Conservation (phyloP, 2,888 invertebrate genomes). For the Drosophila colorata region DNA sequence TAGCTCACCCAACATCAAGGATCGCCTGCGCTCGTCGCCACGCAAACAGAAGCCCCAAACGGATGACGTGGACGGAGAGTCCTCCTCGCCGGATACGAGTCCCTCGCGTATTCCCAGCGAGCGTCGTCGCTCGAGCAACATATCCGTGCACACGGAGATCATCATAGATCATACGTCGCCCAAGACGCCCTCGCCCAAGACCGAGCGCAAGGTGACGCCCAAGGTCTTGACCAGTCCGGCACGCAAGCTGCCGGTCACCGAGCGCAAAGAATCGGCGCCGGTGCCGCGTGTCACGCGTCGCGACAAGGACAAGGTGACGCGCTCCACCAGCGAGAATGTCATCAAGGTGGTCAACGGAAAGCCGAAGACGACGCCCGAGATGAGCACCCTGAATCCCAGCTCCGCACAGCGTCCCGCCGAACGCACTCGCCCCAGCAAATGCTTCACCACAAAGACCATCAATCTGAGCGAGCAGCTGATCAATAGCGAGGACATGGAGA, state of each 20-base stretch:
- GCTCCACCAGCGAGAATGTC: conserved; percentile 87
- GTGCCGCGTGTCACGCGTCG: conserved; percentile 85
- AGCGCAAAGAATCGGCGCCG: conserved; percentile 85
- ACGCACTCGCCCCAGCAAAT: conserved; percentile 83
- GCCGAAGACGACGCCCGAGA: conserved; percentile 66
- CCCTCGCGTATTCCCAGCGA: conserved; percentile 72
- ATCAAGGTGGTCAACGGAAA: conserved; percentile 85
- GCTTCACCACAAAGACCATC: conserved; percentile 87
- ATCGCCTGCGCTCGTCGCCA: conserved; percentile 77
- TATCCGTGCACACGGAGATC: conserved; percentile 82
- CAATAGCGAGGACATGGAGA: conserved; percentile 87
- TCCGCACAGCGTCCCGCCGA: conserved; percentile 49
- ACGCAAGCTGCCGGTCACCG: conserved; percentile 83
- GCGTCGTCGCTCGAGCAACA: conserved; percentile 82
- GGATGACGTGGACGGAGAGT: conserved; percentile 70
- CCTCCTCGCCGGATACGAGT: conserved; percentile 77
- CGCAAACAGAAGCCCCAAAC: conserved; percentile 67
- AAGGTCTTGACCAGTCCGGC: conserved; percentile 44
- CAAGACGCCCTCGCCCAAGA: conserved; percentile 65
- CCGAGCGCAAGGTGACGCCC: conserved; percentile 33
- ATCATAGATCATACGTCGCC: conserved; percentile 81
- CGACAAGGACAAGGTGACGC: conserved; percentile 86
- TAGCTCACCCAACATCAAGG: conserved; percentile 66
- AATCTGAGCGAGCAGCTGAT: conserved; percentile 86
- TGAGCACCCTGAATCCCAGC: conserved; percentile 59